Evolutionary conservation across 2,797 vertebrate genomes (phyloP).

Genomic region (Menidia menidia): DNA sequence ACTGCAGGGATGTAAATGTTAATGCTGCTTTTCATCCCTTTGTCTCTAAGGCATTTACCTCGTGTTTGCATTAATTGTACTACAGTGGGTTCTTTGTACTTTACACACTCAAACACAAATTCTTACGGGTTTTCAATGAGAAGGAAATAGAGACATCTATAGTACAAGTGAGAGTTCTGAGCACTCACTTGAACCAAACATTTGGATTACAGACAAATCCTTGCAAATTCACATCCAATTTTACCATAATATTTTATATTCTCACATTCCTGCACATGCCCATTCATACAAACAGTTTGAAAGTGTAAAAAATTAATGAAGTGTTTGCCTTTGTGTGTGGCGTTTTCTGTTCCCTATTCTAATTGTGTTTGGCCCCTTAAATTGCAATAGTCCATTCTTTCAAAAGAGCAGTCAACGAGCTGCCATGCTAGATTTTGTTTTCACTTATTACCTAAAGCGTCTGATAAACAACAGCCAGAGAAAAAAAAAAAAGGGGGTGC

Average conservation of each 20-base stretch:
- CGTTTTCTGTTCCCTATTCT: constrained; percentile 59
- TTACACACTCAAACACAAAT: constrained; percentile 2
- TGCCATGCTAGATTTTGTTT: constrained; percentile 59
- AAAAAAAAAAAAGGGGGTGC: not conserved
- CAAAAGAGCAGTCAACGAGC: constrained; percentile 70
- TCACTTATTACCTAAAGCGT: constrained; percentile 49
- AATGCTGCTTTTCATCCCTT: constrained; percentile 38
- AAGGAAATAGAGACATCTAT: constrained; percentile 28
- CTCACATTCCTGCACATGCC: constrained; percentile 17
- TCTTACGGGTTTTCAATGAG: constrained; percentile 12
- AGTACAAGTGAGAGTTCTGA: not conserved
- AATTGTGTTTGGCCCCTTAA: constrained; percentile 64
- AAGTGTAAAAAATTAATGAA: constrained; percentile 50
- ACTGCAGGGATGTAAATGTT: constrained; percentile 50
- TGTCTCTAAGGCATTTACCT: constrained; percentile 21
- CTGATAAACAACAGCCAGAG: constrained; percentile 33
- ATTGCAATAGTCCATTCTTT: constrained; percentile 52
- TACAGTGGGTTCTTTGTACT: constrained; percentile 5
- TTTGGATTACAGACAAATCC: constrained; percentile 12
- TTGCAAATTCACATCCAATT: not conserved
- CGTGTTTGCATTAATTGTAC: constrained; percentile 51
- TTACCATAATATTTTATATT: constrained; percentile 4
- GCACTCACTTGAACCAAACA: constrained; percentile 5
- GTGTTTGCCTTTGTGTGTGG: constrained; percentile 47
- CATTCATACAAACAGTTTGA: constrained; percentile 35